Conservation (phyloP, 2,113 vertebrate species). For the zebrafish (Danio rerio) region GRCz12tu NC_133185.1:47338001-47338500, state of each 20-base stretch:
- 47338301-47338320: no score
- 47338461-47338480: slow-evolving; percentile 84
- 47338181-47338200: slow-evolving; percentile 81
- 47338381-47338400: no score
- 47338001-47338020: background rate
- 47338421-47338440: background rate
- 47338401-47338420: no score
- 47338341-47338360: no score
- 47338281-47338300: no score
- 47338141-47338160: slow-evolving; percentile 76
- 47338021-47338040: background rate
- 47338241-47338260: no score
- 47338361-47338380: no score
- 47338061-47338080: background rate
- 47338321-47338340: no score
- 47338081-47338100: slow-evolving; percentile 70
- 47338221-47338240: no score
- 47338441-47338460: slow-evolving; percentile 76
- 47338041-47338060: background rate
- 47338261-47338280: no score
- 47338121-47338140: slow-evolving; percentile 67
- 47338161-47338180: slow-evolving; percentile 96
- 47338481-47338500: slow-evolving; percentile 84
- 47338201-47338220: background rate
- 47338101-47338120: slow-evolving; percentile 68